A percentile compares a stretch with the other conserved stretches of the same genome.
These are phyloP conservation scores for Dynastes hyllus DNA, from an alignment of 2,888 invertebrate genomes.

Conservation along the genomic window DNA sequence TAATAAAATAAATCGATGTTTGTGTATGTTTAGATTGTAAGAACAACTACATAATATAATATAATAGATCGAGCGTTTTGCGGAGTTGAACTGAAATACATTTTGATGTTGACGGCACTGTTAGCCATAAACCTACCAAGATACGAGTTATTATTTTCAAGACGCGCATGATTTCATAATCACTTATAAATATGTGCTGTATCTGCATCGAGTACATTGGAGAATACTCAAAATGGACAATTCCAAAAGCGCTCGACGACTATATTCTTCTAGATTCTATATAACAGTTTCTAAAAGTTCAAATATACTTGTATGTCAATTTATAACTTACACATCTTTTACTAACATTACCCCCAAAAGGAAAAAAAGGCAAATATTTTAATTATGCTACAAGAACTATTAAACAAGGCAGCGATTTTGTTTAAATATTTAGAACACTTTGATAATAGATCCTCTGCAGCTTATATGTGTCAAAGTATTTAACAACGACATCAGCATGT, in stretches of 20 bases:
- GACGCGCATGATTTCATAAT: neutral
- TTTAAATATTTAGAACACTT: too few species aligned
- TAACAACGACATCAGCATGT: too few species aligned
- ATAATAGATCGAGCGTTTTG: conserved; percentile 53
- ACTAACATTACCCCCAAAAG: conserved; percentile 12
- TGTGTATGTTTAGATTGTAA: conserved; percentile 59
- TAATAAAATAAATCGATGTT: conserved; percentile 55
- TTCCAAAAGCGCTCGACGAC: conserved; percentile 56
- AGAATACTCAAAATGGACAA: neutral
- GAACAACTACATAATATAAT: conserved; percentile 40
- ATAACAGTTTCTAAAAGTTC: conserved; percentile 60
- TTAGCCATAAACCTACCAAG: neutral
- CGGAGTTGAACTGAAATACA: conserved; percentile 41
- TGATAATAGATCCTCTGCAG: too few species aligned
- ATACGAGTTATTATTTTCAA: neutral
- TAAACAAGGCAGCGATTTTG: too few species aligned
- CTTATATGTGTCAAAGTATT: too few species aligned
- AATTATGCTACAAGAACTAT: too few species aligned
- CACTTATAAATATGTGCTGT: neutral
- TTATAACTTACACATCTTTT: conserved; percentile 57
- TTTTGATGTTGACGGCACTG: too few species aligned
- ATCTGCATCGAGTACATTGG: too few species aligned
- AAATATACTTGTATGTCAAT: conserved; percentile 62
- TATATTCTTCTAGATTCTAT: conserved; percentile 60
- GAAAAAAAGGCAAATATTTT: neutral